Percentiles rank a stretch among this genome's conserved stretches.
Conservation (phyloP, 2,888 invertebrate species). For the Ochropleura plecta region DNA sequence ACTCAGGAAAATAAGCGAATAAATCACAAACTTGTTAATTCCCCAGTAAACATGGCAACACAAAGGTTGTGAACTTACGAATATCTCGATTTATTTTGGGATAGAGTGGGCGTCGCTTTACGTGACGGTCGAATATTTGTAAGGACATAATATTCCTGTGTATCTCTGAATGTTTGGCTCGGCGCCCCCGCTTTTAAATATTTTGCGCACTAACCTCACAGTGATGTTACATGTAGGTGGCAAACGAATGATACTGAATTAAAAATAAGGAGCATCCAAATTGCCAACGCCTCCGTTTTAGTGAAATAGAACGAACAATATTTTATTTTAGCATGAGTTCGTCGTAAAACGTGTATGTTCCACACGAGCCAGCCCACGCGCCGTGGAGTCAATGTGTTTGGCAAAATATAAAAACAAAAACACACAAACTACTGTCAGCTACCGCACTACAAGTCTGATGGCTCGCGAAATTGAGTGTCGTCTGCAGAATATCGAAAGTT, state of each 20-base stretch:
- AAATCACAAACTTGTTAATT: conserved; percentile 72
- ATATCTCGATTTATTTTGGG: conserved; percentile 65
- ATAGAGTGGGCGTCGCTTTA: conserved; percentile 68
- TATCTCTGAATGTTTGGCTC: conserved; percentile 71
- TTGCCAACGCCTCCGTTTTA: conserved; percentile 73
- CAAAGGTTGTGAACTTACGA: conserved; percentile 62
- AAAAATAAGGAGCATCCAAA: conserved; percentile 72
- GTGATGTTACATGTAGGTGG: conserved; percentile 76
- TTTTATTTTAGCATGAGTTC: conserved; percentile 66
- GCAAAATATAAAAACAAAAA: conserved; percentile 58
- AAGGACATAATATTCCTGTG: conserved; percentile 70
- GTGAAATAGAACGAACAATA: conserved; percentile 67
- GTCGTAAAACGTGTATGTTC: conserved; percentile 70
- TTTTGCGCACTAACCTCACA: conserved; percentile 70
- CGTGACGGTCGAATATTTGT: conserved; percentile 71
- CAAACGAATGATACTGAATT: conserved; percentile 66
- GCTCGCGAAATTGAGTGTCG: conserved; percentile 67
- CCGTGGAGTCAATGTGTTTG: conserved; percentile 56
- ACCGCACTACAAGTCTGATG: conserved; percentile 53
- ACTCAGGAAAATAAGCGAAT: conserved; percentile 73
- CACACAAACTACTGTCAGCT: conserved; percentile 50
- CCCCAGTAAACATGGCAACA: conserved; percentile 36
- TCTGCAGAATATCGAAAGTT: conserved; percentile 74
- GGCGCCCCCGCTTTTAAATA: conserved; percentile 76
- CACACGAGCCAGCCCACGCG: conserved; percentile 73